These are phyloP conservation scores for Drosophila ogumai DNA, from an alignment of 1,140 invertebrate genomes.

Conservation along the genomic window DNA sequence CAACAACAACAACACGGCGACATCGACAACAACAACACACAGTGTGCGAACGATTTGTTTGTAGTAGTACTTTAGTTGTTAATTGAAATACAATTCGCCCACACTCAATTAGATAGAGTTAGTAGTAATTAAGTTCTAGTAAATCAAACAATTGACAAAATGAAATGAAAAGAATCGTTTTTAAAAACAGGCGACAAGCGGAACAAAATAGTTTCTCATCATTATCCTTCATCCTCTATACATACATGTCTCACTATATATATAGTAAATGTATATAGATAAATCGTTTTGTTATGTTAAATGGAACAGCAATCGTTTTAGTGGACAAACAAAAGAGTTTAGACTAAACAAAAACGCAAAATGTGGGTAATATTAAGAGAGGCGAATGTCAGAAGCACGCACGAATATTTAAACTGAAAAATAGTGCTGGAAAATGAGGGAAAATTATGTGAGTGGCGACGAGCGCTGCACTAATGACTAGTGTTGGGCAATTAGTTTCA, in stretches of 20 bases:
- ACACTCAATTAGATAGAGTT: constrained; percentile 68
- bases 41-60: constrained; percentile 47
- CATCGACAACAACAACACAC: constrained; percentile 38
- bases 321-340: constrained; percentile 40
- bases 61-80: constrained; percentile 41
- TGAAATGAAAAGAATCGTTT: constrained; percentile 59
- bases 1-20: constrained; percentile 37
- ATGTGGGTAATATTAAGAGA: constrained; percentile 15
- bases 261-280: constrained; percentile 18
- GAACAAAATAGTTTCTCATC: constrained; percentile 84
- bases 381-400: constrained; percentile 39
- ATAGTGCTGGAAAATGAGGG: constrained; percentile 49
- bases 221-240: constrained; percentile 50
- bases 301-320: constrained; percentile 41
- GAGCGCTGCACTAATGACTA: constrained; percentile 34
- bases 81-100: constrained; percentile 46
- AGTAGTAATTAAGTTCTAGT: constrained; percentile 62
- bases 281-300: constrained; percentile 48
- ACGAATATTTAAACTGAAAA: constrained; percentile 28
- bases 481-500: constrained; percentile 59
- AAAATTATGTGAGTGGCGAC: constrained; percentile 17
- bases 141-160: constrained; percentile 57
- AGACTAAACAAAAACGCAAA: constrained; percentile 29
- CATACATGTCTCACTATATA: constrained; percentile 35
- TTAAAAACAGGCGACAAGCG: constrained; percentile 85